A percentile compares a stretch with the other conserved stretches of the same genome.
phyloP scores from a whole-genome alignment of 2,797 vertebrate species.

The Gymnoscopelus braueri region DNA sequence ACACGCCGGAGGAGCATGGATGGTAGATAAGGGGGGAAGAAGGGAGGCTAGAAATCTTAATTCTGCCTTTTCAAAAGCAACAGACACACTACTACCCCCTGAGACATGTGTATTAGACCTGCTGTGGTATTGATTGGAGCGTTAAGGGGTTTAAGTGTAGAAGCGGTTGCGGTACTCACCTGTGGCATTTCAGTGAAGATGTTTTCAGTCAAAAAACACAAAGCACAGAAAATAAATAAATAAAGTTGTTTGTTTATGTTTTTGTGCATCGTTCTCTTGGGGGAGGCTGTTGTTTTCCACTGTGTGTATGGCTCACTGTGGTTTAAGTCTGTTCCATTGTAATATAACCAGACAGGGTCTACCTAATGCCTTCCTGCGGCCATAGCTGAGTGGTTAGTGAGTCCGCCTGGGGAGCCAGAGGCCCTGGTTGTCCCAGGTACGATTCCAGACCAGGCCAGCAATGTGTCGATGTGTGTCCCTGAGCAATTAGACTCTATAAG shows the following conservation, averaged over 20 bases:
- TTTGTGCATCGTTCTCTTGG: too few relatives aligned
- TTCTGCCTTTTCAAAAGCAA: conserved; percentile 48
- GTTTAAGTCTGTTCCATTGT: too few relatives aligned
- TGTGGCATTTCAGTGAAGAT: conserved; percentile 41
- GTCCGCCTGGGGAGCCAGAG: too few relatives aligned
- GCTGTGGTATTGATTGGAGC: conserved; percentile 50
- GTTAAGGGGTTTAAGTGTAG: conserved; percentile 21
- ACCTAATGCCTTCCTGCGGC: too few relatives aligned
- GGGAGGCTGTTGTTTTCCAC: conserved; percentile 21
- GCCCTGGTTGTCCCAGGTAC: too few relatives aligned
- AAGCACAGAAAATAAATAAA: too few relatives aligned
- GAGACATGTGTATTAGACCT: conserved; percentile 26
- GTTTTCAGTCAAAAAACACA: conserved; percentile 22
- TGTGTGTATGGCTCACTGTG: conserved; percentile 2
- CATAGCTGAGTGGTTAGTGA: too few relatives aligned
- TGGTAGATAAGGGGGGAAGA: conserved; percentile 43
- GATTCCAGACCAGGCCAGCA: too few relatives aligned
- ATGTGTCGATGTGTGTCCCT: too few relatives aligned
- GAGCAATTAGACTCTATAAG: too few relatives aligned
- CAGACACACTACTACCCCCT: conserved; percentile 12
- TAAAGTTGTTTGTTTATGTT: too few relatives aligned
- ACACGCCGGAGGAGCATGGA: conserved; percentile 16
- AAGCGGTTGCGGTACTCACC: conserved; percentile 23
- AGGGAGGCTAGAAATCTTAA: conserved; percentile 38
- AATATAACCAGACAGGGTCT: too few relatives aligned